phyloP scores from a whole-genome alignment of 2,797 vertebrate species.

The Notoglanidium macrostoma region DNA sequence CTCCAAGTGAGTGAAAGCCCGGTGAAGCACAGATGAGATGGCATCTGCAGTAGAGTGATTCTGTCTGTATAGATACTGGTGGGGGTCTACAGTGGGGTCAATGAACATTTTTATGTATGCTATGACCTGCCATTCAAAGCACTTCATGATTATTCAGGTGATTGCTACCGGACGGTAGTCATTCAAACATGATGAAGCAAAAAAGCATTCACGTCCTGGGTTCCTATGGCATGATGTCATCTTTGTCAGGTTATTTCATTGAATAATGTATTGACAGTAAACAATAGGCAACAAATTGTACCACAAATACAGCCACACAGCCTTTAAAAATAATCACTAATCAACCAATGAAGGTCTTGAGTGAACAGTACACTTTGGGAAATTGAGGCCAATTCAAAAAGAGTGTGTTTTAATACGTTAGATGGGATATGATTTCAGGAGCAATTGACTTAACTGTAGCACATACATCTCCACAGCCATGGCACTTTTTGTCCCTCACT shows the following conservation, averaged over 20 bases:
- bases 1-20: no score
- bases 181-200: not conserved
- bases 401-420: not conserved
- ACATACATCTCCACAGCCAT: not conserved
- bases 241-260: not conserved
- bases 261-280: not conserved
- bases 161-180: no score
- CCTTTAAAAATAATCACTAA: not conserved
- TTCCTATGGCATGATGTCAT: not conserved
- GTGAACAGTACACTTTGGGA: not conserved
- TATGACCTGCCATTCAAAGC: no score
- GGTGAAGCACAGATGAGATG: no score
- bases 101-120: no score
- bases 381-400: not conserved
- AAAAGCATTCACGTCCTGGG: not conserved
- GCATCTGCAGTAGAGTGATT: no score
- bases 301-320: not conserved
- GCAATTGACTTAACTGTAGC: slow-evolving; percentile 1
- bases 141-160: no score
- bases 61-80: no score
- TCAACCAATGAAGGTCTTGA: not conserved
- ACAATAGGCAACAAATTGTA: not conserved
- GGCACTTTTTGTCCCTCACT: slow-evolving; percentile 9
- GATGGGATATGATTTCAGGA: not conserved
- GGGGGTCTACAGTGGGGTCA: no score